phyloP scores from a whole-genome alignment of 2,113 vertebrate species.

The Corvus cornix region DNA sequence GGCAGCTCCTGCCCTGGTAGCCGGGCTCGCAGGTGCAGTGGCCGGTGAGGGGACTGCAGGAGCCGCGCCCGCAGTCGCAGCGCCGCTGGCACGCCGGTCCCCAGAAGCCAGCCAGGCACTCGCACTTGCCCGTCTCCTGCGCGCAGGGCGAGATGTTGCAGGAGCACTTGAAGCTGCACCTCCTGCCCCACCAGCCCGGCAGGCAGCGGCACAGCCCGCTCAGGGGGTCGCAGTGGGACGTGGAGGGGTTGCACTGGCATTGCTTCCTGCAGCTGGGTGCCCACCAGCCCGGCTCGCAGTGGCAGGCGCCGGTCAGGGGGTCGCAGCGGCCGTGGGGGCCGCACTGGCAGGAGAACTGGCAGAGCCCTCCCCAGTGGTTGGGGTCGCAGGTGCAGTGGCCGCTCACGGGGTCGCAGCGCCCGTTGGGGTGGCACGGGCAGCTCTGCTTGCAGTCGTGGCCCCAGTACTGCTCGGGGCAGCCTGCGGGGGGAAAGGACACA shows the following conservation, averaged over 20 bases:
- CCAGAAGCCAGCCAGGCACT: slow-evolving; percentile 81
- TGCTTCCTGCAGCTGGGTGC: slow-evolving; percentile 72
- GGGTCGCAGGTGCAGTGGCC: slow-evolving; percentile 84
- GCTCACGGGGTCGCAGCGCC: slow-evolving; percentile 79
- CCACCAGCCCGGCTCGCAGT: slow-evolving; percentile 90
- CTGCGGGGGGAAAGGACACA: slow-evolving; percentile 40
- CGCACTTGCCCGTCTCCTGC: slow-evolving; percentile 80
- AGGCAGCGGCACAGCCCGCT: slow-evolving; percentile 83
- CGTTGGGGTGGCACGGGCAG: slow-evolving; percentile 85
- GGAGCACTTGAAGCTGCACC: slow-evolving; percentile 78
- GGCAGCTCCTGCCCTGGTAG: slow-evolving; percentile 78
- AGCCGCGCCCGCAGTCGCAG: slow-evolving; percentile 81
- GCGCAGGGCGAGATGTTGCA: slow-evolving; percentile 82
- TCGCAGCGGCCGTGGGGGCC: slow-evolving; percentile 81
- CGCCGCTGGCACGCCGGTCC: slow-evolving; percentile 75
- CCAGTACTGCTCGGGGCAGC: slow-evolving; percentile 90
- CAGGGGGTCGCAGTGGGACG: slow-evolving; percentile 76
- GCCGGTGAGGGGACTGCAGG: slow-evolving; percentile 72
- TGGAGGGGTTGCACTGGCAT: slow-evolving; percentile 77
- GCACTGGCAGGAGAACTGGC: slow-evolving; percentile 83
- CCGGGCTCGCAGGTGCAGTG: slow-evolving; percentile 82
- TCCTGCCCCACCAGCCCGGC: slow-evolving; percentile 82
- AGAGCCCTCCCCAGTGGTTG: slow-evolving; percentile 83
- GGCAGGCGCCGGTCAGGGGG: slow-evolving; percentile 79
- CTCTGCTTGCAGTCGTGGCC: slow-evolving; percentile 85